Evolutionary conservation across 2,113 vertebrate genomes (phyloP).

Genomic region (Nematolebias whitei): DNA sequence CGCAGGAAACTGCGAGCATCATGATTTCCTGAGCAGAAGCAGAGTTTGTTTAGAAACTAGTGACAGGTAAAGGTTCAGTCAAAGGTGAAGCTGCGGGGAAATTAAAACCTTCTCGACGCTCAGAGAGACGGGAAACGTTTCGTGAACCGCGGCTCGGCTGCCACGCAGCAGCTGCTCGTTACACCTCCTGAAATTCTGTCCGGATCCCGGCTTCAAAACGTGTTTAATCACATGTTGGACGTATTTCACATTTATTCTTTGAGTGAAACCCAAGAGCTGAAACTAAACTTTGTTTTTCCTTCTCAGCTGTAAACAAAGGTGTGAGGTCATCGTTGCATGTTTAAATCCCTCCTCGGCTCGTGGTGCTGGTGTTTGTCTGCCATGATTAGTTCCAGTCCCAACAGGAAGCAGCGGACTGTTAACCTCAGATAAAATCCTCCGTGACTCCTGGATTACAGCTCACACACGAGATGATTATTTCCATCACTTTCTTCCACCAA

Average conservation of each 20-base stretch:
- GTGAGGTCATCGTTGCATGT: too few species aligned
- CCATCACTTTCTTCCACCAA: conserved; percentile 27
- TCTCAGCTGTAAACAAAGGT: too few species aligned
- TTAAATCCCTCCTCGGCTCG: background rate
- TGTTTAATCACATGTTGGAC: background rate
- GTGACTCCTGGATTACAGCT: background rate
- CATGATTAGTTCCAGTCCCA: background rate
- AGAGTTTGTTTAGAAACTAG: background rate
- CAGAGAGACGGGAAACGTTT: background rate
- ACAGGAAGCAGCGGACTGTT: background rate
- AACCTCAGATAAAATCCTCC: background rate
- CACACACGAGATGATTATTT: background rate
- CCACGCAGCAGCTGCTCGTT: background rate
- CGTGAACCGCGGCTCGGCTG: background rate
- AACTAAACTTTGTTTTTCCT: too few species aligned
- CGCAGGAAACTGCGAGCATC: too few species aligned
- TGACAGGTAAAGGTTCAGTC: background rate
- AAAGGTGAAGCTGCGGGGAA: conserved; percentile 4
- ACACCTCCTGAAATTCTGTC: background rate
- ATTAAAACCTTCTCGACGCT: background rate
- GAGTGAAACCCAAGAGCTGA: too few species aligned
- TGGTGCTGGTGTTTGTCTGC: too few species aligned
- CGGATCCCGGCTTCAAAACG: background rate
- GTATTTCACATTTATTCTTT: too few species aligned
- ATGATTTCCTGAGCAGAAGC: background rate